A percentile compares a stretch with the other conserved stretches of the same genome.
Conservation (phyloP, 2,113 vertebrate genomes). For the Cephalopterus ornatus region DNA sequence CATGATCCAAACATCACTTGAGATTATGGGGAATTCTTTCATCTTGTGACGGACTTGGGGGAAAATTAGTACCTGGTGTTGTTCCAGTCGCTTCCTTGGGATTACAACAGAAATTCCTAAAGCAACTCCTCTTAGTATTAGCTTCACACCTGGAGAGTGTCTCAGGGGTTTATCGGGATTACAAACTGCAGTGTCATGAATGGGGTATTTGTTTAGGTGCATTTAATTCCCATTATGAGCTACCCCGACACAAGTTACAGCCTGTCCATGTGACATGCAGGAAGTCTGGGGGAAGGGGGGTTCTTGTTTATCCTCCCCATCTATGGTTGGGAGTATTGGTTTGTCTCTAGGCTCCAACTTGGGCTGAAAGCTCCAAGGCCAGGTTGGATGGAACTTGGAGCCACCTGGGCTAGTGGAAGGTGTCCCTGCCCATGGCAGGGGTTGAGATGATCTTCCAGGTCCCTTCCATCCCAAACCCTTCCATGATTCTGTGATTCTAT, state of each 20-base stretch:
- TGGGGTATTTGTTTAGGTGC: not conserved
- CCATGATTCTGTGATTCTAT: not conserved
- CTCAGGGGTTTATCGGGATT: not conserved
- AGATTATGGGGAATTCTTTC: conserved; percentile 9
- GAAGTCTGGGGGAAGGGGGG: not conserved
- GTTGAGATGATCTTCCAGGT: not conserved
- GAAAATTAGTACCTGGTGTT: not conserved
- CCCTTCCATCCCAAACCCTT: not conserved
- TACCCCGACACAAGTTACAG: not conserved
- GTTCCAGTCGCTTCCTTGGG: not conserved
- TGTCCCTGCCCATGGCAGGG: not conserved
- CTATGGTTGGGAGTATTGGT: not conserved
- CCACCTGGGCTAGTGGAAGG: not conserved
- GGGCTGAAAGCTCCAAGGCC: not conserved
- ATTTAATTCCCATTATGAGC: not conserved
- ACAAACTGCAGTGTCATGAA: not conserved
- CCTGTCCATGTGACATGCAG: not conserved
- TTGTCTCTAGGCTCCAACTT: not conserved
- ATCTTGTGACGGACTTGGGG: not conserved
- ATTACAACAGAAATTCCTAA: not conserved
- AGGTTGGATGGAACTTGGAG: not conserved
- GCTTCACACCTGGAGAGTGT: not conserved
- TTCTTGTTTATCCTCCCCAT: not conserved
- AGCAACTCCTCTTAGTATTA: not conserved
- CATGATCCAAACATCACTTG: not conserved